Base-by-base conservation (phyloP, 2,113 vertebrate genomes). In the Perccottus glenii region DNA sequence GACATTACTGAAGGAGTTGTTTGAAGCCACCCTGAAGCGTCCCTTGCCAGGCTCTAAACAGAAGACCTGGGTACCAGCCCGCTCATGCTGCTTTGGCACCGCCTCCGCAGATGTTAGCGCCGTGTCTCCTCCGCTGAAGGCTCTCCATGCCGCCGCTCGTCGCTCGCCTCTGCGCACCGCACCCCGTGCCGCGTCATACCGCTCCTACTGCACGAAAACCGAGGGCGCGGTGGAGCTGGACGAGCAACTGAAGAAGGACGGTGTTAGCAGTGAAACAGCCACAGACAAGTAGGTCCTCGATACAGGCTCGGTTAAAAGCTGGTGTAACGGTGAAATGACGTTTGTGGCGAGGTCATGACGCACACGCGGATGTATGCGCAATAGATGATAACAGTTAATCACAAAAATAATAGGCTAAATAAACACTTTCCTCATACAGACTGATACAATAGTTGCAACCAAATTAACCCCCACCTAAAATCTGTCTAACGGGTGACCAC, bases 1-100 rank as follows among this genome's bases (percentile, higher is more conserved):
- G 19, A 50, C 80, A 90, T 66, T 78, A 80, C 88, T 93, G 63
- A 92, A 91, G 91, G 90, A 91, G 85, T 89, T 92, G 76, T 85
- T 85, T 73, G 69, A 87, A 77, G 73, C 86, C 82, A 83, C 72
- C 79, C 80, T 89, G 11, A 89, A 90, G 79, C 90, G 88, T 80
- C 80, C 87, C 42, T 69, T 85, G 33, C 59, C 76, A 44, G 64
- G 57, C 70, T 70, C 51, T 3, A 71, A 67, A 51, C 75, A 69
- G 68, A 88, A 67, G 77, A 76, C 58, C 67, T 83, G 85, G 73
- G 62, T 75, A 3, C 59, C 74, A 52, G 69, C 46, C 52, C 75
- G 73, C 51, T 70, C 5, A 73, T 60, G 67, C 64, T 63, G 59
- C 60, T 82, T 78, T 62, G 56, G 73, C 64, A 5, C 83, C 47